Percentiles rank a stretch among this genome's conserved stretches.
Conservation (phyloP, 2,888 invertebrate genomes). For the Macaria notata region DNA sequence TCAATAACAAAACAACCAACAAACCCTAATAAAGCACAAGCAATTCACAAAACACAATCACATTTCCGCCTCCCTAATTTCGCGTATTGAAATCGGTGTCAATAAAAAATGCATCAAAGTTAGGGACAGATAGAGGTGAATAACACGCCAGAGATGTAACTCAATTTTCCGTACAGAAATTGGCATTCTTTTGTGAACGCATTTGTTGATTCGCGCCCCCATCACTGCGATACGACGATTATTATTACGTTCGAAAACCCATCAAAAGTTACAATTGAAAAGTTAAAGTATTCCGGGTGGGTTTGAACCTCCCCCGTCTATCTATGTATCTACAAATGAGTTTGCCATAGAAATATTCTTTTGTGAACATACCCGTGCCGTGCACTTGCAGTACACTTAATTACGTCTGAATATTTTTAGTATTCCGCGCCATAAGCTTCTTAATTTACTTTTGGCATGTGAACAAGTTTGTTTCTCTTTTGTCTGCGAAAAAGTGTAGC, state of each 20-base stretch:
- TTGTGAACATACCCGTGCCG: slow-evolving; percentile 60
- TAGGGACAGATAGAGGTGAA: slow-evolving; percentile 55
- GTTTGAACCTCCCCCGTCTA: slow-evolving; percentile 68
- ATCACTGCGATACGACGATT: slow-evolving; percentile 74
- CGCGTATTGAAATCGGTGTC: slow-evolving; percentile 44
- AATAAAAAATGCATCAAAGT: slow-evolving; percentile 57
- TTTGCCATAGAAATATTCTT: slow-evolving; percentile 74
- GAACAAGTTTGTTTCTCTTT: slow-evolving; percentile 12
- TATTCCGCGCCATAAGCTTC: slow-evolving; percentile 40
- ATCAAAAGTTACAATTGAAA: slow-evolving; percentile 83
- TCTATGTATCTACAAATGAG: slow-evolving; percentile 64
- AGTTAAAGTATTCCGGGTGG: slow-evolving; percentile 80
- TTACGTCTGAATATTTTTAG: slow-evolving; percentile 47
- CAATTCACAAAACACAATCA: slow-evolving; percentile 34
- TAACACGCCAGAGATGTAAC: slow-evolving; percentile 67
- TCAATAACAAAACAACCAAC: slow-evolving; percentile 10
- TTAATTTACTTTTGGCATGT: slow-evolving; percentile 33
- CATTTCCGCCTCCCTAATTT: slow-evolving; percentile 34
- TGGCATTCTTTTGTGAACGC: slow-evolving; percentile 74
- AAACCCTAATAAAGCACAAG: slow-evolving; percentile 23
- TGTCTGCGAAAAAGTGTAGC: slow-evolving; percentile 1
- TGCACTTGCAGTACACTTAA: slow-evolving; percentile 47
- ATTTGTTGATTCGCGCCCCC: slow-evolving; percentile 74
- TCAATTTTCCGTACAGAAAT: slow-evolving; percentile 78
- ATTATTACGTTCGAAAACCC: slow-evolving; percentile 82